Conservation (phyloP, 1,140 invertebrate species). For the Rhagoletis zephyria region DNA sequence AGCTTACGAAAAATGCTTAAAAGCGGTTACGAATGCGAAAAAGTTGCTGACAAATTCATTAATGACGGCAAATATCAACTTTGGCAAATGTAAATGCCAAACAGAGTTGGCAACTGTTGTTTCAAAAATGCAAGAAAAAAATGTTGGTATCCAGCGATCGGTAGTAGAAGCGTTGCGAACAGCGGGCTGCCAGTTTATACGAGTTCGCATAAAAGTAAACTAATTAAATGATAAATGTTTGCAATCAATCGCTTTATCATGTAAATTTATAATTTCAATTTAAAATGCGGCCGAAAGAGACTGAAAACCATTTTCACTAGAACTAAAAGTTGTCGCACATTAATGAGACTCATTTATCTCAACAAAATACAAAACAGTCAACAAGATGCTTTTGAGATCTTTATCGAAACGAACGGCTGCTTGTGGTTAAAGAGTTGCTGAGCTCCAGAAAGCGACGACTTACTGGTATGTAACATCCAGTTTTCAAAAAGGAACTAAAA, state of each 20-base stretch:
- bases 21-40: not conserved
- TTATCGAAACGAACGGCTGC: conserved; percentile 55
- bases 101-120: conserved; percentile 27
- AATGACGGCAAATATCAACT: conserved; percentile 9
- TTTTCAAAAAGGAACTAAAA: conserved; percentile 1
- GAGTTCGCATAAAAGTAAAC: conserved; percentile 28
- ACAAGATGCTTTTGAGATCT: conserved; percentile 58
- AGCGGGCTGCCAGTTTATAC: not conserved
- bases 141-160: not conserved
- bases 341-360: conserved; percentile 56
- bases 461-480: not conserved
- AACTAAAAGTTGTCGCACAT: conserved; percentile 57
- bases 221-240: conserved; percentile 58
- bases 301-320: conserved; percentile 58
- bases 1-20: not conserved
- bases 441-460: not conserved
- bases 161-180: not conserved
- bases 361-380: conserved; percentile 54
- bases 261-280: conserved; percentile 58
- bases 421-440: conserved; percentile 29
- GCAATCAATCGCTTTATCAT: conserved; percentile 58
- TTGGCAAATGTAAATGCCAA: conserved; percentile 18
- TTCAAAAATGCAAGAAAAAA: conserved; percentile 37
- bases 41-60: conserved; percentile 38
- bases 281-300: conserved; percentile 53